A percentile compares a stretch with the other conserved stretches of the same genome.
Evolutionary conservation across 2,113 vertebrate species (phyloP).

Genomic region (Hucho hucho): DNA sequence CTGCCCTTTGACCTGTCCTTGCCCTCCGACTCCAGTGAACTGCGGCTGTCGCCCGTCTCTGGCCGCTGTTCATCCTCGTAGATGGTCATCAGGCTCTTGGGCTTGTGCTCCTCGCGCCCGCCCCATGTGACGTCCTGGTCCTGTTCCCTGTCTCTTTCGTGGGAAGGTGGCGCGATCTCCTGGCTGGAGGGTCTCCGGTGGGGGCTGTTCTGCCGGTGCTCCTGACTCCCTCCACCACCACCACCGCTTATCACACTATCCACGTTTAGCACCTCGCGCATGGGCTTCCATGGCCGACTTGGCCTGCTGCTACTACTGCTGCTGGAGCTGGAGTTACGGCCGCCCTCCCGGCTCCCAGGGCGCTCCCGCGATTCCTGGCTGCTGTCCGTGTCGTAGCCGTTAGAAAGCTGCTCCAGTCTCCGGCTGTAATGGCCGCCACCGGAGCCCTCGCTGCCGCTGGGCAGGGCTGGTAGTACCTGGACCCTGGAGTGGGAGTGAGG

Average conservation of each 20-base stretch:
- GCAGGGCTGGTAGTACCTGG: conserved; percentile 42
- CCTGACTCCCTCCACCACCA: conserved; percentile 48
- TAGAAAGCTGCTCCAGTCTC: conserved; percentile 57
- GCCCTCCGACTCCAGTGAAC: conserved; percentile 81
- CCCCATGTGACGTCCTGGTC: conserved; percentile 66
- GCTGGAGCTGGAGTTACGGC: conserved; percentile 22
- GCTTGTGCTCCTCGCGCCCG: conserved; percentile 76
- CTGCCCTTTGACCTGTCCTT: conserved; percentile 71
- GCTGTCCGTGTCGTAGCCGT: conserved; percentile 89
- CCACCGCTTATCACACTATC: conserved; percentile 83
- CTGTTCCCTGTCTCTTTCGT: conserved; percentile 53
- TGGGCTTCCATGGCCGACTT: conserved; percentile 84
- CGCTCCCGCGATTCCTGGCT: conserved; percentile 85
- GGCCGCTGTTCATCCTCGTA: conserved; percentile 92
- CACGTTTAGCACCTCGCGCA: conserved; percentile 88
- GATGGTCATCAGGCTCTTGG: conserved; percentile 90
- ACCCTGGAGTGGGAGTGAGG: conserved; percentile 48
- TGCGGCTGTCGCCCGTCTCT: conserved; percentile 80
- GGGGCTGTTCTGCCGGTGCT: conserved; percentile 74
- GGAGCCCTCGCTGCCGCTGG: conserved; percentile 50
- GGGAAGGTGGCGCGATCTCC: conserved; percentile 60
- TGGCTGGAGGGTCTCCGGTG: conserved; percentile 64
- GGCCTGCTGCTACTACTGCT: conserved; percentile 58
- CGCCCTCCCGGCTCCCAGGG: conserved; percentile 55
- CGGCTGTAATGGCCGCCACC: conserved; percentile 39